These are phyloP conservation scores for Chrysocyon brachyurus DNA, from an alignment of 2,797 vertebrate genomes.

Conservation along the genomic window DNA sequence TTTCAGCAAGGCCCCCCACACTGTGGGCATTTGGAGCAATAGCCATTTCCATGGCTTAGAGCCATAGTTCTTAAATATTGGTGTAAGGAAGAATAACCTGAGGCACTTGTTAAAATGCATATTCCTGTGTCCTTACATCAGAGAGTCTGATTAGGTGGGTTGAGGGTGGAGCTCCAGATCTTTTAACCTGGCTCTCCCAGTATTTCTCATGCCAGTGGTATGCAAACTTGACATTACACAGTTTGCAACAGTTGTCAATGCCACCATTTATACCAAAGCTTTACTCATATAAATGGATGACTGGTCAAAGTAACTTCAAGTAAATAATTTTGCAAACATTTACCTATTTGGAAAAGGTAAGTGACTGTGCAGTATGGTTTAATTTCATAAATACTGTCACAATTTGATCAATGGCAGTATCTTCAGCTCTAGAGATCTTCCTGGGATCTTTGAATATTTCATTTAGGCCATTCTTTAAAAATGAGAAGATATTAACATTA, in stretches of 20 bases:
- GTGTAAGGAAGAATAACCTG: not conserved
- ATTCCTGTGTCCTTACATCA: not conserved
- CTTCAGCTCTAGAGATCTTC: not conserved
- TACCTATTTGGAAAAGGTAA: constrained; percentile 6
- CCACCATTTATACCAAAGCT: not conserved
- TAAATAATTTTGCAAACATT: not conserved
- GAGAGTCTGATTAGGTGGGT: not conserved
- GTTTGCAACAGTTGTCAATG: not conserved
- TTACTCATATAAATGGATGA: not conserved
- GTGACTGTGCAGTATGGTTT: not conserved
- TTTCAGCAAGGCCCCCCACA: not conserved
- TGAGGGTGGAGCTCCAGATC: not conserved
- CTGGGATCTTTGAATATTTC: not conserved
- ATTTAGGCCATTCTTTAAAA: constrained; percentile 25
- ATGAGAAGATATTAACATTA: not conserved
- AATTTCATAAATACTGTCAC: not conserved
- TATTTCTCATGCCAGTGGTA: not conserved
- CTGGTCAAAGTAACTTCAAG: not conserved
- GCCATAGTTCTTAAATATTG: not conserved
- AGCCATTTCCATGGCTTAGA: not conserved
- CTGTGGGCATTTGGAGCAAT: not conserved
- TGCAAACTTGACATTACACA: not conserved
- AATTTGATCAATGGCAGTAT: not conserved
- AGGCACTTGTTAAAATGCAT: not conserved
- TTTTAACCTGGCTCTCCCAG: not conserved